These are phyloP conservation scores for Argopecten irradians DNA, from an alignment of 1,140 invertebrate species.

Conservation along the genomic window DNA sequence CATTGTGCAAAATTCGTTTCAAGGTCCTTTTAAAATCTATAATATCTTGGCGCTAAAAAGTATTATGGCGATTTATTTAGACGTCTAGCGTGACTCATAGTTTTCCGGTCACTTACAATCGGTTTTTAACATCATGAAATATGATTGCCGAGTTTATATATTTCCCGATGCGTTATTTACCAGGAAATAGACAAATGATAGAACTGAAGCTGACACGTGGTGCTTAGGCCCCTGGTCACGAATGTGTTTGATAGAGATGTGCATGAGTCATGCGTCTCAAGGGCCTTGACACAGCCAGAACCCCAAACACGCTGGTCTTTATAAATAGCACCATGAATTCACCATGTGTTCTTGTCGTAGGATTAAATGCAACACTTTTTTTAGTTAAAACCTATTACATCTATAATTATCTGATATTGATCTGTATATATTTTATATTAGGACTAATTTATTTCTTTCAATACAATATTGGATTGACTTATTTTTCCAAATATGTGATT, in stretches of 20 bases:
- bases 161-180: neutral
- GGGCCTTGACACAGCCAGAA: neutral
- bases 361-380: neutral
- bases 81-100: neutral
- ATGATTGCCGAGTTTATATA: neutral
- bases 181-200: neutral
- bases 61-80: too few relatives aligned
- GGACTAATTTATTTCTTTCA: neutral
- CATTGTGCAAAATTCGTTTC: too few relatives aligned
- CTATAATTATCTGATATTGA: neutral
- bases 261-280: neutral
- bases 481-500: neutral
- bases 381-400: neutral
- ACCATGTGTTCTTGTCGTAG: neutral
- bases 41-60: too few relatives aligned
- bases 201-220: neutral
- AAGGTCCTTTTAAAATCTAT: too few relatives aligned
- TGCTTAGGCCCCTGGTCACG: neutral
- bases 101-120: neutral
- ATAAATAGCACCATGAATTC: neutral
- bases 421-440: neutral
- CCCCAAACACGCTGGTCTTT: neutral
- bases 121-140: neutral
- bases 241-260: neutral
- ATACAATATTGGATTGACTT: neutral